A percentile compares a stretch with the other conserved stretches of the same genome.
These are phyloP conservation scores for Hyles lineata DNA, from an alignment of 2,888 invertebrate genomes.

Conservation along the genomic window DNA sequence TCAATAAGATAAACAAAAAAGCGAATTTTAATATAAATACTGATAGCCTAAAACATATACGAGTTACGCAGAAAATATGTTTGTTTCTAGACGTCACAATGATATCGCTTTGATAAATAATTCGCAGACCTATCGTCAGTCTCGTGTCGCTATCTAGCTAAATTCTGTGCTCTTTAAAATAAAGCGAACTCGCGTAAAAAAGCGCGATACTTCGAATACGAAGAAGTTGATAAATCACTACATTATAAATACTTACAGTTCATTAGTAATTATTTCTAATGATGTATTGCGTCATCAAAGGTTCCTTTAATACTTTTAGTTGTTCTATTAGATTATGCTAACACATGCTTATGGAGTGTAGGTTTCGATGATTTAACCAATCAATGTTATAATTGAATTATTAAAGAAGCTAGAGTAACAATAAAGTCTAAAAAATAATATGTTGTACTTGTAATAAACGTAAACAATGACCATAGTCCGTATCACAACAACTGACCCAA, in stretches of 20 bases:
- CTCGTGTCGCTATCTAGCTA: neutral
- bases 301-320: neutral
- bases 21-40: neutral
- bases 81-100: slow-evolving; percentile 12
- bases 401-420: neutral
- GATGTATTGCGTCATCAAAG: neutral
- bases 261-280: neutral
- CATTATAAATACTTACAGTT: neutral
- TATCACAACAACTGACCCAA: slow-evolving; percentile 21
- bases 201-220: neutral
- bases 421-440: neutral
- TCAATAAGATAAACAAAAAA: neutral
- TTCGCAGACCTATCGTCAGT: neutral
- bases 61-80: neutral
- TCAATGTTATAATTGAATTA: neutral
- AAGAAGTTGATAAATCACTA: neutral
- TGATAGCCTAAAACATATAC: neutral
- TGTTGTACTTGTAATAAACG: neutral
- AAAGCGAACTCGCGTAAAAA: neutral
- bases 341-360: too few species aligned
- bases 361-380: too few species aligned
- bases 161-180: neutral
- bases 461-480: slow-evolving; percentile 9
- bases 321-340: too few species aligned
- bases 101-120: neutral